phyloP scores from a whole-genome alignment of 2,888 invertebrate species.

The Allygus modestus region DNA sequence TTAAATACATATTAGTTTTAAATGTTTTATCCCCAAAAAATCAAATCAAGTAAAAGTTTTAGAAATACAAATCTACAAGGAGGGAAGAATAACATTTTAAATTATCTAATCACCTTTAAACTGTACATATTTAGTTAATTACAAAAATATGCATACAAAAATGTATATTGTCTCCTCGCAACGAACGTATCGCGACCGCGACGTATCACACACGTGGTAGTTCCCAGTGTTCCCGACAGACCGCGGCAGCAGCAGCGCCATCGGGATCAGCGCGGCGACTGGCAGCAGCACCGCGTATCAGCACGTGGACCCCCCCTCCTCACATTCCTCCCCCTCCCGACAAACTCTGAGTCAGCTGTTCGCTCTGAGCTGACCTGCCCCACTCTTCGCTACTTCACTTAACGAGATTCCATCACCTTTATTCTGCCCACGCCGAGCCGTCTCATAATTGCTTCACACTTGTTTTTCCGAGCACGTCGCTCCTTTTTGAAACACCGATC shows the following conservation, averaged over 20 bases:
- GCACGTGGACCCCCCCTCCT: slow-evolving; percentile 8
- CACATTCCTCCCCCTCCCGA: background rate
- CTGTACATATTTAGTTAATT: too few species aligned
- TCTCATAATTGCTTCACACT: slow-evolving; percentile 40
- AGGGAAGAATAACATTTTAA: too few species aligned
- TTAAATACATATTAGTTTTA: too few species aligned
- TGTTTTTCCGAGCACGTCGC: slow-evolving; percentile 23
- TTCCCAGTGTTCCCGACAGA: background rate
- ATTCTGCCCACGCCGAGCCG: slow-evolving; percentile 19
- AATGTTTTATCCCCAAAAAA: too few species aligned
- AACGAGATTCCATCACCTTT: slow-evolving; percentile 48
- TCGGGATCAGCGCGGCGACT: background rate
- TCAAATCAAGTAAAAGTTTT: too few species aligned
- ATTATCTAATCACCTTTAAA: too few species aligned
- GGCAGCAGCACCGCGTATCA: background rate
- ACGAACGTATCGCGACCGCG: background rate
- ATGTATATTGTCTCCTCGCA: background rate
- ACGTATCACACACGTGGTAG: background rate
- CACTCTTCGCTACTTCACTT: slow-evolving; percentile 23
- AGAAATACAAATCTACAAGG: too few species aligned
- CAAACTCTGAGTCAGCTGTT: slow-evolving; percentile 19
- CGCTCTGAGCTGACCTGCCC: slow-evolving; percentile 5
- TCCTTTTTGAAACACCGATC: slow-evolving; percentile 18
- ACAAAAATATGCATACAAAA: background rate
- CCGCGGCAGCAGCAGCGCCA: slow-evolving; percentile 1